These are phyloP conservation scores for Mormyrops attenuatus DNA, from an alignment of 2,797 vertebrate genomes.

Conservation along the genomic window DNA sequence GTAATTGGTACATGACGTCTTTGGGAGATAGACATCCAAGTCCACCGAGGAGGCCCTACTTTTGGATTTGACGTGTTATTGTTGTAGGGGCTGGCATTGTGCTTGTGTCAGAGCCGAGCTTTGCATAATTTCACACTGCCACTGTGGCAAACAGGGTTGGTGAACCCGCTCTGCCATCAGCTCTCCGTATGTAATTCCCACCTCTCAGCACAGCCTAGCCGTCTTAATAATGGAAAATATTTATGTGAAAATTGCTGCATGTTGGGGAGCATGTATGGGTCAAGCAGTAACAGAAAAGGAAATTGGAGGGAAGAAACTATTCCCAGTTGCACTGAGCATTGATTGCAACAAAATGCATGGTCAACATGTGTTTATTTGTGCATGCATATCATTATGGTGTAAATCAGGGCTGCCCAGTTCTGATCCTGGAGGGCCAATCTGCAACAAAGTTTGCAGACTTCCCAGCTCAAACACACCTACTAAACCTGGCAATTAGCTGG, in stretches of 20 bases:
- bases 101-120: not conserved
- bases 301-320: not conserved
- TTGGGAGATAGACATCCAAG: not conserved
- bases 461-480: not conserved
- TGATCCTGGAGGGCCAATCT: not conserved
- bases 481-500: not conserved
- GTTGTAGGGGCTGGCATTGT: not conserved
- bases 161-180: not conserved
- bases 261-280: not conserved
- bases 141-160: not conserved
- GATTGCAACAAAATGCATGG: not conserved
- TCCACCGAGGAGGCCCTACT: not conserved
- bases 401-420: not conserved
- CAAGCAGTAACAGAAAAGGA: not conserved
- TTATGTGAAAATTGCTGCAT: not conserved
- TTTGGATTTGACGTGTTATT: not conserved
- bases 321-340: not conserved
- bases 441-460: not conserved
- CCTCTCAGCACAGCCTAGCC: not conserved
- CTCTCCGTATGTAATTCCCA: not conserved
- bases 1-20: not conserved
- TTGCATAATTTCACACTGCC: not conserved
- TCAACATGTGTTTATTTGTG: not conserved
- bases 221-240: constrained; percentile 3
- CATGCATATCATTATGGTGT: not conserved